Percentiles rank a stretch among this genome's conserved stretches.
phyloP scores from a whole-genome alignment of 1,140 invertebrate species.

The Leptoteleia sp. region DNA sequence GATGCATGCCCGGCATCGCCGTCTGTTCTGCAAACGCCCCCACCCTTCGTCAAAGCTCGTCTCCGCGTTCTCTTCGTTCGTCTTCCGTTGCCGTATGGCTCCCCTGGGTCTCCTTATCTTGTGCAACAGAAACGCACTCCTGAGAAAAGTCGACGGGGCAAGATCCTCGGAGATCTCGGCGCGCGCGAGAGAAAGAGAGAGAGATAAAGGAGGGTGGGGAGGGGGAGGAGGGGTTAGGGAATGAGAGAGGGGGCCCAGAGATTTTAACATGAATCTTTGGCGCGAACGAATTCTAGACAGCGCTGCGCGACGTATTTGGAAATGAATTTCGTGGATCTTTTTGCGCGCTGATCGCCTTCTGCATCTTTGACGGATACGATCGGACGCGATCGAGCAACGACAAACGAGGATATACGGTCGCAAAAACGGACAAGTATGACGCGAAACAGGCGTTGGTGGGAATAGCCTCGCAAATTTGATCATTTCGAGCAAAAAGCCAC shows the following conservation, averaged over 20 bases:
- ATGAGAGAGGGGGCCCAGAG: constrained; percentile 20
- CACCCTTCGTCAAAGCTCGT: constrained; percentile 11
- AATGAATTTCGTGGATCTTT: constrained; percentile 73
- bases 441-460: constrained; percentile 65
- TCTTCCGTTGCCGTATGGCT: constrained; percentile 54
- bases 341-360: constrained; percentile 55
- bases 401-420: constrained; percentile 54
- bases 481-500: constrained; percentile 53
- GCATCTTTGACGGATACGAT: constrained; percentile 52
- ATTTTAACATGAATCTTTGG: constrained; percentile 74
- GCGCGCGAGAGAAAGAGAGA: no score
- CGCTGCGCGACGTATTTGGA: constrained; percentile 71
- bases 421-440: constrained; percentile 63
- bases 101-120: constrained; percentile 56
- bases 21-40: constrained; percentile 35
- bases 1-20: constrained; percentile 56
- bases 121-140: constrained; percentile 49
- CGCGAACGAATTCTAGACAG: constrained; percentile 74
- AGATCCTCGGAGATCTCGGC: constrained; percentile 34
- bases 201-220: no score
- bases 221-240: no score
- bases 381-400: constrained; percentile 34
- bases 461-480: constrained; percentile 67
- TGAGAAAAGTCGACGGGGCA: constrained; percentile 62
- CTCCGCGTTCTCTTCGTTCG: constrained; percentile 43